These are phyloP conservation scores for Xyrauchen texanus DNA, from an alignment of 2,113 vertebrate species.

Conservation along the genomic window DNA sequence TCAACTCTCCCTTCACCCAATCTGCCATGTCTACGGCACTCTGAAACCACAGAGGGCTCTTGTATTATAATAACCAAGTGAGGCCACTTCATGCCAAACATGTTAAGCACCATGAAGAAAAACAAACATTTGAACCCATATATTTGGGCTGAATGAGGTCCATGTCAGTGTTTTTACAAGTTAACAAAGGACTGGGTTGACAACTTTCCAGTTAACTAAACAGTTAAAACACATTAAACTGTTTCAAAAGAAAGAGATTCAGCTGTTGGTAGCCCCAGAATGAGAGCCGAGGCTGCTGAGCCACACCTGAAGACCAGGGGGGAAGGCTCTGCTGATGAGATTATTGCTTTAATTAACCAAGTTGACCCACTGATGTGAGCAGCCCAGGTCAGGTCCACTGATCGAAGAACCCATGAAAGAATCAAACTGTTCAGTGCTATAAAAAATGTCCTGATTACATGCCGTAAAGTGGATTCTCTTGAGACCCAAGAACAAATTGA, in stretches of 20 bases:
- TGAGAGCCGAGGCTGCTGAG: constrained; percentile 24
- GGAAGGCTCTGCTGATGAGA: constrained; percentile 65
- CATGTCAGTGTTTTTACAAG: constrained; percentile 12
- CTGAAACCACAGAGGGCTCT: neutral
- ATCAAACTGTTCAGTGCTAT: neutral
- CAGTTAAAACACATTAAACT: constrained; percentile 36
- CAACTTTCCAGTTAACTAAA: constrained; percentile 16
- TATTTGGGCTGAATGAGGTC: constrained; percentile 42
- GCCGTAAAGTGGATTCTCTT: constrained; percentile 15
- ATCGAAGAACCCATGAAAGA: constrained; percentile 64
- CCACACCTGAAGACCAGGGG: constrained; percentile 57
- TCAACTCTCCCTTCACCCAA: neutral
- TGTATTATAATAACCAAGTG: constrained; percentile 6
- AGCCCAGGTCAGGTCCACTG: constrained; percentile 56
- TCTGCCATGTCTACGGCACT: neutral
- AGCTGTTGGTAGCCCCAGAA: neutral
- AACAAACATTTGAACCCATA: constrained; percentile 54
- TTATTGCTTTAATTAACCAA: constrained; percentile 77
- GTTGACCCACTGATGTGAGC: constrained; percentile 60
- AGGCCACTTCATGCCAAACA: constrained; percentile 56
- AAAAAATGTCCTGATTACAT: constrained; percentile 74
- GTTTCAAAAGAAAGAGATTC: constrained; percentile 17
- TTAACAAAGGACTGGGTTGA: constrained; percentile 12
- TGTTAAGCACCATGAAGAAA: constrained; percentile 66
- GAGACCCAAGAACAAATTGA: no score